Percentiles rank a stretch among this genome's conserved stretches.
phyloP scores from a whole-genome alignment of 2,113 vertebrate genomes.

The Eonycteris spelaea region DNA sequence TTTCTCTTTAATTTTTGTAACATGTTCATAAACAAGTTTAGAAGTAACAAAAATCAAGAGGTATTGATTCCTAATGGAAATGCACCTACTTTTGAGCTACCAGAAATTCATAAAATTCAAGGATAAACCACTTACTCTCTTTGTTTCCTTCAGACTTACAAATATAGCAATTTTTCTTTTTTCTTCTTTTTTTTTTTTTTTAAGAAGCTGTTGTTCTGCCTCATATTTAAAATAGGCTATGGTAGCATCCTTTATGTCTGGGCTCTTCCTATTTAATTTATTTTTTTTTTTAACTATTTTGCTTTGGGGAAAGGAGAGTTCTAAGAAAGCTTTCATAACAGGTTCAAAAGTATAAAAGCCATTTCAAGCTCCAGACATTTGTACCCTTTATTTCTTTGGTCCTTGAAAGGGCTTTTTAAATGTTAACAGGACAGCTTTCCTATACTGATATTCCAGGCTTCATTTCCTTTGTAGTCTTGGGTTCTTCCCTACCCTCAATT shows the following conservation, averaged over 20 bases:
- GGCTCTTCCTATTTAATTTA: slow-evolving; percentile 65
- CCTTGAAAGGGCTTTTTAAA: slow-evolving; percentile 83
- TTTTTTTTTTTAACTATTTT: slow-evolving; percentile 49
- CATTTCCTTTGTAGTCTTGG: slow-evolving; percentile 71
- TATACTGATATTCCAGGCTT: slow-evolving; percentile 67
- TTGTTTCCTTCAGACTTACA: slow-evolving; percentile 67
- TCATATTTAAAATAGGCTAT: slow-evolving; percentile 74
- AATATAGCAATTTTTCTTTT: slow-evolving; percentile 34
- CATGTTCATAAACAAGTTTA: slow-evolving; percentile 60
- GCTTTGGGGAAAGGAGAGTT: slow-evolving; percentile 70
- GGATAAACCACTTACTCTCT: slow-evolving; percentile 38
- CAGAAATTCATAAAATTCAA: slow-evolving; percentile 47
- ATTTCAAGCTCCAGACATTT: slow-evolving; percentile 79
- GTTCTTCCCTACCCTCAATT: slow-evolving; percentile 64
- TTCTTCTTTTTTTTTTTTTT: neutral
- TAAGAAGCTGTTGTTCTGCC: slow-evolving; percentile 52
- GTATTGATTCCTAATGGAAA: slow-evolving; percentile 23
- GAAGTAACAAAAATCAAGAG: slow-evolving; percentile 37
- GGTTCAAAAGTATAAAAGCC: slow-evolving; percentile 83
- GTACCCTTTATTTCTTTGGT: slow-evolving; percentile 81
- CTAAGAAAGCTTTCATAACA: slow-evolving; percentile 82
- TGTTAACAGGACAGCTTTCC: slow-evolving; percentile 77
- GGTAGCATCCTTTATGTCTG: slow-evolving; percentile 64
- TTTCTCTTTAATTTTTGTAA: slow-evolving; percentile 38
- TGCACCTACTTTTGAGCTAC: slow-evolving; percentile 5